Base-by-base conservation (phyloP, 1,140 invertebrate genomes). In the Carcinoscorpius rotundicauda region DNA sequence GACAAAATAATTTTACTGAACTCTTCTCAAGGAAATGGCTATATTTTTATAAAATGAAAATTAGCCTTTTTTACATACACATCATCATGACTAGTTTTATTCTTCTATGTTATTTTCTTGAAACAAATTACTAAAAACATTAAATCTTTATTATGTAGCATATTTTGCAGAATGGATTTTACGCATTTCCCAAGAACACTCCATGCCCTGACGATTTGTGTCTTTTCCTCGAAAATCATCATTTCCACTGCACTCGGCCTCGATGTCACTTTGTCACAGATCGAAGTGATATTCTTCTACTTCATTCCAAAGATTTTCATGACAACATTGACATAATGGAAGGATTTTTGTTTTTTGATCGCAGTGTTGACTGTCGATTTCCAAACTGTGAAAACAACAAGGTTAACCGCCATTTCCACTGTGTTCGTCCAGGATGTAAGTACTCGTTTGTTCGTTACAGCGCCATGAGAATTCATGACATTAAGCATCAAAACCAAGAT, bases 271-370 rank as follows among this genome's bases (percentile, higher is more conserved):
- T 85, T 70, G 82, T 83, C 8, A 87, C 86, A 3, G 83, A 86
- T 66, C 77, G 82, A 56, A 78, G 82, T 8, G 86, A 87, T 68
- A 82, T 85, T 52, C 73, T 89, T 5, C 77, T 84, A 5, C 80
- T 85, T 71, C 89, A 92, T 73, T 83, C 86, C 61, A 85, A 85
- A 71, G 87, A 91, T 72, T 91, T 91, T 73, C 89, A 92, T 74
- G 87, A 86, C 68, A 89, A 86, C 71, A 83, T 89, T n/a, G 85
- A 86, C 70, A 89, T 91, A 67, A 77, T 86, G n/a, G 84, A 88
- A 11, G 87, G 87, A 4, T 92, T 88, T 74, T 83, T 87, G 50
- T 90, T 87, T 76, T 91, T 86, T 76, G 88, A 91, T 70, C 80
- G 85, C 58, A 86, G 83, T 73, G 82, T 89, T 29, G 86, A 91